These are phyloP conservation scores for Acleris sparsana DNA, from an alignment of 2,888 invertebrate species.

Conservation along the genomic window DNA sequence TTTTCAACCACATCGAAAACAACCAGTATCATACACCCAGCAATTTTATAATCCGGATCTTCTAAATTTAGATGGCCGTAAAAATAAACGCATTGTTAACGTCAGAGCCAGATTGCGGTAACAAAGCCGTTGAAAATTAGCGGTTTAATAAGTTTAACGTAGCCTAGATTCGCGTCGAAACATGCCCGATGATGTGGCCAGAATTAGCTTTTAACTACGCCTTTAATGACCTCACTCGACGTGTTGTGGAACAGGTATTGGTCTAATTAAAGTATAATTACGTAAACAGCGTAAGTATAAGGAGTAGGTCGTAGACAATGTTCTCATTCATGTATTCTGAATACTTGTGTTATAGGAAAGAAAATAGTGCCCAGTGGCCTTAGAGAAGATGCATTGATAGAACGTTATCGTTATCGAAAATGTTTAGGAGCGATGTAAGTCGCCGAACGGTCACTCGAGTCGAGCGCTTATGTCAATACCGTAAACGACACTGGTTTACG, in stretches of 20 bases:
- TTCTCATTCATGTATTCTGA: too few relatives aligned
- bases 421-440: too few relatives aligned
- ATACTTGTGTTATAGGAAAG: too few relatives aligned
- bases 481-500: too few relatives aligned
- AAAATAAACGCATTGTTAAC: slow-evolving; percentile 24
- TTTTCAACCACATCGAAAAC: neutral
- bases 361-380: too few relatives aligned
- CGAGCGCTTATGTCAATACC: too few relatives aligned
- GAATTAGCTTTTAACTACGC: slow-evolving; percentile 22
- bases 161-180: slow-evolving; percentile 30
- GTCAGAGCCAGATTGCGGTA: slow-evolving; percentile 9
- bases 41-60: slow-evolving; percentile 2
- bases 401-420: too few relatives aligned
- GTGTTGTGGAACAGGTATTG: slow-evolving; percentile 10
- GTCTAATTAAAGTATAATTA: slow-evolving; percentile 5
- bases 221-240: slow-evolving; percentile 16
- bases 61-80: slow-evolving; percentile 28
- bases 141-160: slow-evolving; percentile 26
- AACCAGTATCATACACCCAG: neutral
- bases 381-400: too few relatives aligned
- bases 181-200: slow-evolving; percentile 17
- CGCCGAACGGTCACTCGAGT: too few relatives aligned
- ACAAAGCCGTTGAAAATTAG: slow-evolving; percentile 31
- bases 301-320: too few relatives aligned
- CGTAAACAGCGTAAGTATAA: neutral